Base-by-base conservation (phyloP, 2,113 vertebrate genomes). In the Hydrochoerus hydrochaeris region DNA sequence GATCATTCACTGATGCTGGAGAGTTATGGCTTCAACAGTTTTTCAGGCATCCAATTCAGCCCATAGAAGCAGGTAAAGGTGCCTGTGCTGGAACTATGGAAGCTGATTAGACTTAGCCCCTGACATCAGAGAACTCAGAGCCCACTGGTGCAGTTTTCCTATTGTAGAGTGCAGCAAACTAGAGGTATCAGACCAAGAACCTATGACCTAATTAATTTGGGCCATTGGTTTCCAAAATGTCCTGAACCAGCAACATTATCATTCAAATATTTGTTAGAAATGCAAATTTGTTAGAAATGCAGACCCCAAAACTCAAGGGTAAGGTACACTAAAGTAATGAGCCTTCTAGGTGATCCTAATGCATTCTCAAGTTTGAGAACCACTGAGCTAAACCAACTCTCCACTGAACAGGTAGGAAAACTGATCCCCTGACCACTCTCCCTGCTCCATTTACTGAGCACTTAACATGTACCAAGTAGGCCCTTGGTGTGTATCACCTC, bases 191-290 rank as follows among this genome's bases (percentile, higher is more conserved):
- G 57, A 38, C 28, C 52, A 90, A 62, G 67, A 93, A 46, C 35
- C 41, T 52, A 44, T 52, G 69, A 20, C 62, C 52, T 69, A 57
- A 58, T 88, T 78, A 8, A 90, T 60, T 90, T 69, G 65, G 44
- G 49, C 57, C 69, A 77, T 17, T 96, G 60, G 60, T 58, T 94
- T 93, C 77, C 69, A 71, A 83, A 93, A 46, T 58, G 46, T 75
- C 63, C 84, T 94, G 78, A 52, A 75, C 22, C 62, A 60, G 69
- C 54, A 77, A 41, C 41, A 91, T 67, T 78, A 91, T 89, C 84
- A 96, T 44, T 62, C 44, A 58, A 58, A 54, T 38, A 80, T 17
- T 38, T 73, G 46, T 54, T 80, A 75, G 75, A 71, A 91, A 91
- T 41, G 69, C 44, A 89, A 57, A 82, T 82, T 82, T 75, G 71